Percentiles rank a stretch among this genome's conserved stretches.
These are phyloP conservation scores for Hydrocynus forskahlii DNA, from an alignment of 2,797 vertebrate genomes.

Conservation along the genomic window DNA sequence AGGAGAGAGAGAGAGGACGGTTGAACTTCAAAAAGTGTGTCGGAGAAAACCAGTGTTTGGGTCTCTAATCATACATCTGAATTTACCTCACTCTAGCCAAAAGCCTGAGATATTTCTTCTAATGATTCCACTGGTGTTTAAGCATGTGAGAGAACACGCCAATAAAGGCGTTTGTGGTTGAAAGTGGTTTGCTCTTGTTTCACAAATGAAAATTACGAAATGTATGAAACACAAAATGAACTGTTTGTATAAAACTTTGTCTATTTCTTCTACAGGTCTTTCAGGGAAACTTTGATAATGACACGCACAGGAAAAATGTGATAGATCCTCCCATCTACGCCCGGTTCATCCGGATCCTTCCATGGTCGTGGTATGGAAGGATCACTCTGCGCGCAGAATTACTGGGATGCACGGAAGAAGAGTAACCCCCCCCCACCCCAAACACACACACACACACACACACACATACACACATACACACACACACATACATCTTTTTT, in stretches of 20 bases:
- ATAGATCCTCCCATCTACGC: conserved; percentile 92
- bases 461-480: neutral
- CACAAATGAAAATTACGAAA: no score
- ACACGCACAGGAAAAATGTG: conserved; percentile 98
- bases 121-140: neutral
- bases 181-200: neutral
- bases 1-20: no score
- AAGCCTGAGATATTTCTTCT: no score
- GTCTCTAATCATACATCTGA: no score
- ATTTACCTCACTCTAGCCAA: no score
- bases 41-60: no score
- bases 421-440: conserved; percentile 74
- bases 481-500: neutral
- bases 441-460: neutral
- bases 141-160: neutral
- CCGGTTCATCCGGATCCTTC: conserved; percentile 90
- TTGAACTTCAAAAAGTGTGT: no score
- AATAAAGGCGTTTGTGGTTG: neutral
- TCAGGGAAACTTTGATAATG: conserved; percentile 98
- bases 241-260: no score
- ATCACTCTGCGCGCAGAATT: conserved; percentile 77
- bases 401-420: conserved; percentile 88
- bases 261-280: conserved; percentile 84
- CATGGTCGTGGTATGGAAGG: conserved; percentile 98
- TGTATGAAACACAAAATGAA: no score